Base-by-base conservation (phyloP, 2,113 vertebrate genomes). In the Brachyhypopomus occidentalis region DNA sequence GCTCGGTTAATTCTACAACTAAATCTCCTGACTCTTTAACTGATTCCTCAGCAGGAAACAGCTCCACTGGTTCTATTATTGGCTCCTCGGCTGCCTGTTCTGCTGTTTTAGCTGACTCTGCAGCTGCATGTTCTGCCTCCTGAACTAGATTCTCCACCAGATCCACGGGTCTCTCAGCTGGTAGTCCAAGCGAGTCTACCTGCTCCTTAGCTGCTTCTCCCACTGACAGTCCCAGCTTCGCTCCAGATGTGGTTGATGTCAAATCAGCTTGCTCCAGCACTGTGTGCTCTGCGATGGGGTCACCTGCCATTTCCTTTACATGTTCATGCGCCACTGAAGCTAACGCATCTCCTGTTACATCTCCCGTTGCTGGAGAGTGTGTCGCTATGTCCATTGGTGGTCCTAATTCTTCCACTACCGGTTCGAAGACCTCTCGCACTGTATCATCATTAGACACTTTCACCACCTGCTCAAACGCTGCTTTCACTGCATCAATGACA, bases 401-500 rank as follows among this genome's bases (percentile, higher is more conserved):
- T 2, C 19, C 34, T 20, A 73, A 25, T 67, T 81, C 74, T 56
- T 74, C 74, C 25, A 73, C 84, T 41, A 86, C 89, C 81, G 89
- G 87, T 75, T 92, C 86, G 3, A 90, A 91, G 60, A 88, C 83
- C 34, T 90, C 87, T 3, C 17, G 48, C 30, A 60, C 64, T 2
- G 36, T 14, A 14, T 78, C 58, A 16, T 72, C 76, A 23, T 72
- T 71, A 3, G 79, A 64, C 20, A 78, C 77, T 74, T 90, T 88
- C 36, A 91, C 88, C 14, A 69, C 88, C 74, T 90, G 87, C 78
- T 92, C 86, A 3, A 92, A 91, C 30, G 88, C 84, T 8, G 72
- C 83, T 81, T 90, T 89, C 38, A 92, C 89, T 1, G 88, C 90
- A 64, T 92, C 87, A 77, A 91, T 89, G 76, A 92, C 89, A 23